Evolutionary conservation across 2,797 vertebrate species (phyloP).

Genomic region (Sibirionetta formosa): DNA sequence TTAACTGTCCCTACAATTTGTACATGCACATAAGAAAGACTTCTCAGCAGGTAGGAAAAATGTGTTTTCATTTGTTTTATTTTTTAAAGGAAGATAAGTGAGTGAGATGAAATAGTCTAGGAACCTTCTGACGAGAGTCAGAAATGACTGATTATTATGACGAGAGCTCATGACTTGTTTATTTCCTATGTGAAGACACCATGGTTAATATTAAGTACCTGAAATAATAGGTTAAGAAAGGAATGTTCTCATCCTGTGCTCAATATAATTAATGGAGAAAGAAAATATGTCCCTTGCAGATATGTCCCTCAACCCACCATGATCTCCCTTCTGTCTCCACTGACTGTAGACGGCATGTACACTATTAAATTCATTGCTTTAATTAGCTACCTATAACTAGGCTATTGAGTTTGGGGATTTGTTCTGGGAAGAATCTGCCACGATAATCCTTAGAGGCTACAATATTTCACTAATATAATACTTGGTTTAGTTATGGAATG

Average conservation of each 20-base stretch:
- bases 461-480: conserved; percentile 1
- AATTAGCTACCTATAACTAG: conserved; percentile 31
- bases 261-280: neutral
- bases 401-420: neutral
- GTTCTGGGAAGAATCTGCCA: neutral
- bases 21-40: neutral
- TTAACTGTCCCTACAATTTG: neutral
- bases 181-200: neutral
- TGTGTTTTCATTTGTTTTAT: no score
- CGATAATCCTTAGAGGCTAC: neutral
- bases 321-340: neutral
- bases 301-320: neutral
- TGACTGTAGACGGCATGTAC: neutral
- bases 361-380: conserved; percentile 28
- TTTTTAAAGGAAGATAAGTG: neutral
- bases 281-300: neutral
- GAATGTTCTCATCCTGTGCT: neutral
- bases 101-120: neutral
- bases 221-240: neutral
- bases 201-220: neutral
- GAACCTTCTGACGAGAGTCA: neutral
- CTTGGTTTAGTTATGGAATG: conserved; percentile 11
- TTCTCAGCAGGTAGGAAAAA: neutral
- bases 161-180: neutral
- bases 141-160: neutral